Base-by-base conservation (phyloP, 2,797 vertebrate species). In the Sphenopsis melanotis region DNA sequence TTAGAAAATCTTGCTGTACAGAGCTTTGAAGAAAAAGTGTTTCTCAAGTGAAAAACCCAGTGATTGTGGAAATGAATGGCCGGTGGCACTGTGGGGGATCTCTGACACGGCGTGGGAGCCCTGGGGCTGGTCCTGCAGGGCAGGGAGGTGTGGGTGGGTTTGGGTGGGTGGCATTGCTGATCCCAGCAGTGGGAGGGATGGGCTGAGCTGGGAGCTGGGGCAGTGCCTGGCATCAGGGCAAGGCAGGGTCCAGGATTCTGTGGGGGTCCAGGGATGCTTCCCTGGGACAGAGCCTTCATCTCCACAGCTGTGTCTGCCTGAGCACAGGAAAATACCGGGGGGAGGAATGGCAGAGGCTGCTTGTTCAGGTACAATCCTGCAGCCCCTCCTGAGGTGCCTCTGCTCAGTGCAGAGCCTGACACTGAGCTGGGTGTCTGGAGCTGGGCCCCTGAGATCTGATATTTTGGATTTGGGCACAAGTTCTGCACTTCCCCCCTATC, bases 1-100 rank as follows among this genome's bases (percentile, higher is more conserved):
- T 92, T 93, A 75, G 83, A 68, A 89, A 84, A 91, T 47, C 64
- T 91, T 36, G 34, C 90, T 77, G 44, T 49, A 23, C 9, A 52
- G 49, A 1, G 6, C 64, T 65, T 70, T 70, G 86, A 93, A 87
- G 78, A 84, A 75, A 68, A 89, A 74, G 60, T 26, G 55, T 84
- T 87, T 74, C 59, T 94, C 60, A 9, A 80, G 53, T 12, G 14
- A 49, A 70, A 80, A 36, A 14, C 1, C 16, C 20, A 8, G n/a
- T 27, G 46, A 10, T 23, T 1, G 12, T 76, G 70, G 83, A 17
- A 65, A 76, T 4, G 12, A 81, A 47, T 12, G 83, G 46, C 55
- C 63, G 89, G 4, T 59, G 55, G 36, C 29, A 4, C 42, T 2
- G 29, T 2, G 32, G 53, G 93, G 42, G 23, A 11, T 64, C 44